Evolutionary conservation across 2,113 vertebrate genomes (phyloP), one percentile per base, ranked within the genome.

Genomic region (Dromas ardeola): DNA sequence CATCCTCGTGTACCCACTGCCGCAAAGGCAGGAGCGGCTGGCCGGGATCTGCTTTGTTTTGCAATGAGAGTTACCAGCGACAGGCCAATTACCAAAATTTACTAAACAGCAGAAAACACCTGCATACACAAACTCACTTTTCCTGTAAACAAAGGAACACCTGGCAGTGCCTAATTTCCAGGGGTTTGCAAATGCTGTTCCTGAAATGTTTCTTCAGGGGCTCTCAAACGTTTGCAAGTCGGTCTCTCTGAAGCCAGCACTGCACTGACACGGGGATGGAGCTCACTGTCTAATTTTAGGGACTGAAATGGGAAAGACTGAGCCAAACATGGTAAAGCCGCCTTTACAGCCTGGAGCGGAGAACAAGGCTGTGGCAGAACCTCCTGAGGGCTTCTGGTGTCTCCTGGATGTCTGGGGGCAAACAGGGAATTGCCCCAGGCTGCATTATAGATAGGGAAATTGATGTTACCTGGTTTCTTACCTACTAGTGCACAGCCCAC

Each of bases 131-230:
- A 74, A 71, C 42, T 53, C 38, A 9, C 34, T 88, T 79, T 52
- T 55, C 56, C 66, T 83, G 49, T 22, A 67, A 88, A 92, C 90
- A 88, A 59, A 92, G 56, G 61, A 62, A 65, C 95, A 94, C 66
- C 84, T 86, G 81, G 52, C 84, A 71, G 38, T 8, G 45, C 79
- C 81, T 78, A 8, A 23, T 87, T 87, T 84, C 59, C 84, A 73
- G 61, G 50, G 72, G 11, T 15, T 65, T 78, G 69, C 87, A 93
- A 78, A 78, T 38, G 55, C 45, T 86, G 34, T 10, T 81, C 81
- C 62, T 42, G 12, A 80, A 69, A 77, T 70, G 40, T 36, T 78
- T 70, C 65, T 66, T 45, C 65, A 21, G 63, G 55, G 26, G 73
- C 47, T 78, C 86, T 40, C 92, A 61, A 10, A 27, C 1, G 0